Percentiles rank a stretch among this genome's conserved stretches.
phyloP scores from a whole-genome alignment of 2,113 vertebrate species.

The Excalfactoria chinensis region DNA sequence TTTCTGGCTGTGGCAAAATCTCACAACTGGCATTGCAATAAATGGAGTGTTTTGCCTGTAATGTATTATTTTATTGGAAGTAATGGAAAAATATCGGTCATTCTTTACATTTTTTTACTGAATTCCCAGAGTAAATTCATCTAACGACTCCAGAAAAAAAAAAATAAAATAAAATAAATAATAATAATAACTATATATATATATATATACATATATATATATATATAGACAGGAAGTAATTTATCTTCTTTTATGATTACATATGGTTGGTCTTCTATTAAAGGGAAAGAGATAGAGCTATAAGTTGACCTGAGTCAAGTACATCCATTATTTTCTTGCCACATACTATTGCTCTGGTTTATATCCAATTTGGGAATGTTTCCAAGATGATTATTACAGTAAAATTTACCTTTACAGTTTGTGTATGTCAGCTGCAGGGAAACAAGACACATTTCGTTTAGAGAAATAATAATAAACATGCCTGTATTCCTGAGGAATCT shows the following conservation, averaged over 20 bases:
- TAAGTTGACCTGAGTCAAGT: conserved; percentile 23
- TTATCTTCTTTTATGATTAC: conserved; percentile 17
- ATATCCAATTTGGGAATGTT: neutral
- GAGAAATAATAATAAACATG: neutral
- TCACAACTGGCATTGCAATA: neutral
- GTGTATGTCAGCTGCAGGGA: neutral
- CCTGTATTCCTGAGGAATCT: neutral
- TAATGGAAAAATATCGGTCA: neutral
- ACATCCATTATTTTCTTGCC: conserved; percentile 27
- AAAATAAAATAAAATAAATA: neutral
- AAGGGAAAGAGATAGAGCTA: conserved; percentile 12
- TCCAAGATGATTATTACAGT: neutral
- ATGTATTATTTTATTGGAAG: neutral
- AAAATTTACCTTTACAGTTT: neutral
- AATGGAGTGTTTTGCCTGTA: neutral
- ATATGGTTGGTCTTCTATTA: neutral
- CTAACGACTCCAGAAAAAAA: neutral
- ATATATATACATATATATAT: too few species aligned
- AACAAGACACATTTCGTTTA: neutral
- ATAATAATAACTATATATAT: too few species aligned
- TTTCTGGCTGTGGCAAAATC: neutral
- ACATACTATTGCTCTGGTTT: conserved; percentile 3
- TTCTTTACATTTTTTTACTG: neutral
- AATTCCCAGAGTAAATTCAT: neutral
- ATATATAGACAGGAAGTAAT: neutral